Evolutionary conservation across 1,140 invertebrate genomes (phyloP).

Genomic region (Callitettix versicolor): DNA sequence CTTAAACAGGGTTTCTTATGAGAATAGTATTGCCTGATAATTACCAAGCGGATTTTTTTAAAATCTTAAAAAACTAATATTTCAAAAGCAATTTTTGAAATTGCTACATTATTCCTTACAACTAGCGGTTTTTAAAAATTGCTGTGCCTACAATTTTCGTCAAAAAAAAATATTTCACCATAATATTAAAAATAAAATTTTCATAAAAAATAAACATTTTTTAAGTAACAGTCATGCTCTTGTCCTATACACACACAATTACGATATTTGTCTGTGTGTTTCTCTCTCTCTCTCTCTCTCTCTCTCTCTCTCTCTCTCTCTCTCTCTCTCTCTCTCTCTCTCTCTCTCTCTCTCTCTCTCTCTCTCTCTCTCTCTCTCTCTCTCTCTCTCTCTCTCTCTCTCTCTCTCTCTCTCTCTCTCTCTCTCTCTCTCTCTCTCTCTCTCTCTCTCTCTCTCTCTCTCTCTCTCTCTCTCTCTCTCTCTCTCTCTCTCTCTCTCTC

Average conservation of each 20-base stretch:
- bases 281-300: not conserved
- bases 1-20: no score
- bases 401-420: conserved; percentile 12
- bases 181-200: no score
- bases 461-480: conserved; percentile 12
- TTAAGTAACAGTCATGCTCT: not conserved
- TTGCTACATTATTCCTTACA: no score
- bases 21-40: no score
- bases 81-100: no score
- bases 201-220: no score
- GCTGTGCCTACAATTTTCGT: no score
- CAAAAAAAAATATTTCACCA: no score
- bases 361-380: conserved; percentile 9
- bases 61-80: no score
- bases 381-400: conserved; percentile 22
- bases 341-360: not conserved
- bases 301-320: not conserved
- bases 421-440: not conserved
- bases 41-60: no score
- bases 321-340: not conserved
- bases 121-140: no score
- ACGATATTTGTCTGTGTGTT: not conserved
- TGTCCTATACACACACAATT: not conserved
- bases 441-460: conserved; percentile 15
- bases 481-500: not conserved